Evolutionary conservation across 1,140 invertebrate genomes (phyloP).

Genomic region (Nomia melanderi): DNA sequence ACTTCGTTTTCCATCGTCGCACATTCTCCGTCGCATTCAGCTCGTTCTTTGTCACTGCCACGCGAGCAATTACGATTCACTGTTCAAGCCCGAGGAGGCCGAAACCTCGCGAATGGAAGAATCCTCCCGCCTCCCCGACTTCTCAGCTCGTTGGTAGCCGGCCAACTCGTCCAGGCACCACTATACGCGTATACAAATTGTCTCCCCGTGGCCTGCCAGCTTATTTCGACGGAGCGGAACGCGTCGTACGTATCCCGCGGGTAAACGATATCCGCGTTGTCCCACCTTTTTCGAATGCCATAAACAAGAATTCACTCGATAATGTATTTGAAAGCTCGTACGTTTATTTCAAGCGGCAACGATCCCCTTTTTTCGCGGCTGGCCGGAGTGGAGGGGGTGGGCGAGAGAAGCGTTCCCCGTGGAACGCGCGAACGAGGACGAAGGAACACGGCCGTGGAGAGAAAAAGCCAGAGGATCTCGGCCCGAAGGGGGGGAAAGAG

Average conservation of each 20-base stretch:
- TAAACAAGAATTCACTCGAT: conserved; percentile 67
- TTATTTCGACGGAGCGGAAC: conserved; percentile 35
- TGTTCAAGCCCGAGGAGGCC: no score
- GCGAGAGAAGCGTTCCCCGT: neutral
- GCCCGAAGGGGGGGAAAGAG: no score
- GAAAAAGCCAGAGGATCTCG: no score
- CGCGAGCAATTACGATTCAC: no score
- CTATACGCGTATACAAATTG: conserved; percentile 14
- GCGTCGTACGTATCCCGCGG: conserved; percentile 7
- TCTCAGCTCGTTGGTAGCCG: no score
- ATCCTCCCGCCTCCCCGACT: no score
- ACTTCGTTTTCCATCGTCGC: no score
- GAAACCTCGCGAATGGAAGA: no score
- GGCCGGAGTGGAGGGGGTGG: neutral
- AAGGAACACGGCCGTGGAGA: neutral
- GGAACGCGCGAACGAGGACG: no score
- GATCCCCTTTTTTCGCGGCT: conserved; percentile 49
- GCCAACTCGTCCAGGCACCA: no score
- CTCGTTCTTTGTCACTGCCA: no score
- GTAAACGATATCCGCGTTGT: conserved; percentile 55
- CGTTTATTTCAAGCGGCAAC: conserved; percentile 58
- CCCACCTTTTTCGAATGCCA: conserved; percentile 57
- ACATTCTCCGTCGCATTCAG: no score
- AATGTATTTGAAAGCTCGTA: conserved; percentile 66
- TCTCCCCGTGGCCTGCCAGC: conserved; percentile 23